Base-by-base conservation (phyloP, 1,140 invertebrate genomes). In the Drosophila willistoni region DNA sequence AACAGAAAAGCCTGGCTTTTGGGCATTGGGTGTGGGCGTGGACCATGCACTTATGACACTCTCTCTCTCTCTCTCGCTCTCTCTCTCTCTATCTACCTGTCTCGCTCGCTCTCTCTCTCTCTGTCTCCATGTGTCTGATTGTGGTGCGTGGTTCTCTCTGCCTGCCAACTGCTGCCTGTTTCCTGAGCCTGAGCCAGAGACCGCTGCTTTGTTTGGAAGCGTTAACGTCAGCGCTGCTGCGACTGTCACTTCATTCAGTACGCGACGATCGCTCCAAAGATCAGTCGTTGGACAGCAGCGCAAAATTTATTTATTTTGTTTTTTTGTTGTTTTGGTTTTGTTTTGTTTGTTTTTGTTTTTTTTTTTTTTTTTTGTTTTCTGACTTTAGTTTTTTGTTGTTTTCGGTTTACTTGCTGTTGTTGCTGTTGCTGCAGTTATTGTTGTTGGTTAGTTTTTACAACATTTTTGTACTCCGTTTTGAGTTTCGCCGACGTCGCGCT, bases 231-330 rank as follows among this genome's bases (percentile, higher is more conserved):
- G 17, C 34, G 17, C 36, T 19, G 9, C 36, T 41, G 62, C 41
- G n/a, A 34, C 61, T 68, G 68, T 86, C 82, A 81, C 75, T 83
- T 79, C 84, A 89, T 87, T 89, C 74, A 79, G 77, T 80, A 77
- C 71, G 79, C 76, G 79, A 68, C 83, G 79, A 89, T 87, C 82
- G 77, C 73, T 89, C 74, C 64, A 60, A 86, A 83, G 83, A 89
- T 87, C 84, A 80, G 79, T 86, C 79, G 83, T 73, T 76, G 73
- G 79, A 64, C 69, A 82, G 72, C 73, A 78, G 79, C 79, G 83
- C 77, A 83, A 87, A 72, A 79, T 77, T 86, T 76, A 71, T 56
- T 65, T 73, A 71, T 64, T 57, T 63, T 64, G 42, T 60, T 55
- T 63, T 54, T 25, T 74, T 55, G 68, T 84, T 64, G 66, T 36